These are phyloP conservation scores for Lutjanus argentimaculatus DNA, from an alignment of 2,797 vertebrate genomes.

Conservation along the genomic window DNA sequence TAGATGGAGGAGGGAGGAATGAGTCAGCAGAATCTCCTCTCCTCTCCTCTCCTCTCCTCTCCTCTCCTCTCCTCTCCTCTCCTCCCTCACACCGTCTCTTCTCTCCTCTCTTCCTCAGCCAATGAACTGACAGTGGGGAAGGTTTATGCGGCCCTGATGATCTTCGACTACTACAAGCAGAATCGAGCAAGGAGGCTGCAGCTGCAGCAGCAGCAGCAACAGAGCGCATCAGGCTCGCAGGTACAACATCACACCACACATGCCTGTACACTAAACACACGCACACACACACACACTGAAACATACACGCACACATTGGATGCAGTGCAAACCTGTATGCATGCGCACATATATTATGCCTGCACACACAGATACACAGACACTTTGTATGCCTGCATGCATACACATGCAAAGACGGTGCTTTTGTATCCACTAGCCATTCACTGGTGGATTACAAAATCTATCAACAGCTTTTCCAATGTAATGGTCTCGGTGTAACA, in stretches of 20 bases:
- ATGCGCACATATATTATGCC: slow-evolving; percentile 39
- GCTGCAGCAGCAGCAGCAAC: slow-evolving; percentile 84
- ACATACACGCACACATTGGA: slow-evolving; percentile 17
- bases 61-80: neutral
- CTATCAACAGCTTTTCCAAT: neutral
- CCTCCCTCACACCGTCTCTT: slow-evolving; percentile 5
- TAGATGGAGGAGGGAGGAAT: slow-evolving; percentile 17
- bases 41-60: neutral
- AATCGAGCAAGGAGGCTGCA: slow-evolving; percentile 91
- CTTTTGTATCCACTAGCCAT: slow-evolving; percentile 37
- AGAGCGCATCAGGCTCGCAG: slow-evolving; percentile 86
- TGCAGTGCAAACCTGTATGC: slow-evolving; percentile 48
- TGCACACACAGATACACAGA: slow-evolving; percentile 36
- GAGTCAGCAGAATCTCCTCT: slow-evolving; percentile 54
- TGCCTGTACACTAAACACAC: slow-evolving; percentile 16
- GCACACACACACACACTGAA: slow-evolving; percentile 7
- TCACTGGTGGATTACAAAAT: slow-evolving; percentile 32
- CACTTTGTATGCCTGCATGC: slow-evolving; percentile 50
- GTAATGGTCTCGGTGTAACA: neutral
- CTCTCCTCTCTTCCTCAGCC: slow-evolving; percentile 79
- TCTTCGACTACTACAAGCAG: slow-evolving; percentile 98
- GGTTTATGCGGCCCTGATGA: slow-evolving; percentile 97
- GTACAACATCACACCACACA: slow-evolving; percentile 76
- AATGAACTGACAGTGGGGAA: slow-evolving; percentile 98
- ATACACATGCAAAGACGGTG: neutral